These are phyloP conservation scores for Boloria selene DNA, from an alignment of 2,888 invertebrate genomes.

Conservation along the genomic window DNA sequence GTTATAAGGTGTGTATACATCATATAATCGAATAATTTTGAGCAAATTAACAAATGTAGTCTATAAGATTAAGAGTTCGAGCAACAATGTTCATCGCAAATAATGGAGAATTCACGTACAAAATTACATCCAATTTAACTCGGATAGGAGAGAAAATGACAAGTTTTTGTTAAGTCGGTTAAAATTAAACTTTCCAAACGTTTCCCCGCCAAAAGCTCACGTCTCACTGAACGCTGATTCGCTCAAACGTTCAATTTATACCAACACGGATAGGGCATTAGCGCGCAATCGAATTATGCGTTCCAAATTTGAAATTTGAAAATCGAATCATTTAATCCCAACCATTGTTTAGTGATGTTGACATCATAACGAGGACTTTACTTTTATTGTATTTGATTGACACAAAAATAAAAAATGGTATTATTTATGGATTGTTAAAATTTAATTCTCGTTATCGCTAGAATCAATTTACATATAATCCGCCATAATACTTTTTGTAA, in stretches of 20 bases:
- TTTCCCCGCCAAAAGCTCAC: constrained; percentile 46
- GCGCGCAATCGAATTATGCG: constrained; percentile 69
- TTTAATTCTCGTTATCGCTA: neutral
- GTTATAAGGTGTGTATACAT: too few relatives aligned
- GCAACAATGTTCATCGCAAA: constrained; percentile 44
- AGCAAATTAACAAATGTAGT: too few relatives aligned
- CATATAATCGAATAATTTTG: too few relatives aligned
- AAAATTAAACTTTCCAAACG: constrained; percentile 22
- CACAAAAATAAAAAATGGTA: too few relatives aligned
- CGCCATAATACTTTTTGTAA: neutral
- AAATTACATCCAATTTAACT: constrained; percentile 9
- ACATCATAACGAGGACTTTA: constrained; percentile 40
- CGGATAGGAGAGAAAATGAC: constrained; percentile 4
- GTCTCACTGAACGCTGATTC: constrained; percentile 63
- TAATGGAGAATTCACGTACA: constrained; percentile 8
- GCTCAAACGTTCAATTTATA: constrained; percentile 68
- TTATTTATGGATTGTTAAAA: too few relatives aligned
- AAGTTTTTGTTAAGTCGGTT: constrained; percentile 17
- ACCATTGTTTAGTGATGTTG: constrained; percentile 59
- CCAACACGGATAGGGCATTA: constrained; percentile 73
- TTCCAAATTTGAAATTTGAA: constrained; percentile 71
- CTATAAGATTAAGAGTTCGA: too few relatives aligned
- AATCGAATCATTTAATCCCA: constrained; percentile 61
- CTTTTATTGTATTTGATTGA: constrained; percentile 10
- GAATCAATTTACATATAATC: neutral